Evolutionary conservation across 2,888 invertebrate genomes (phyloP), one percentile per base, ranked within the genome.

Genomic region (Drosophila macrothrix): DNA sequence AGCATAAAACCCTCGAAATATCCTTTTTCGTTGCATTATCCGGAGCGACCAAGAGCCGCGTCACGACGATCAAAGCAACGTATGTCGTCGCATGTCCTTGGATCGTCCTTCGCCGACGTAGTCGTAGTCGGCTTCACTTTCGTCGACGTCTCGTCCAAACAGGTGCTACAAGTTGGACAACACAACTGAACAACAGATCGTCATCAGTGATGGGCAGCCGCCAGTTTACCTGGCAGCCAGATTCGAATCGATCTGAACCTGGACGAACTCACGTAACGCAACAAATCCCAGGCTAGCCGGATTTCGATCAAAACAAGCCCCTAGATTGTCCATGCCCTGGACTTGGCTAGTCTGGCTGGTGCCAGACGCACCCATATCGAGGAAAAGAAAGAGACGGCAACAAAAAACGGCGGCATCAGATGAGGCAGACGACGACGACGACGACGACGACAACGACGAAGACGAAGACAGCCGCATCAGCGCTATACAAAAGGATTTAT

Each of bases 291-390:
- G 79, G 80, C 83, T 71, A 73, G 74, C 79, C 73, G 84, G 86
- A 86, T 86, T 86, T 73, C 70, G 85, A 87, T 86, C 84, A 83
- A 83, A 87, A 73, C 85, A 77, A 86, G 85, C 85, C 88, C 65
- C 82, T 84, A 85, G 84, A 87, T 85, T 76, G 83, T 67, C 78
- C 82, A 64, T 80, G 78, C 61, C 58, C 64, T 52, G 52, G 55
- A 73, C 78, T 56, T 72, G 85, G 82, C 87, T 83, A 80, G 87
- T 84, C 87, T 53, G 39, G 37, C 46, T 60, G 77, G 73, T 53
- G 79, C 78, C 80, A 73, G 70, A 66, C 77, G 64, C 63, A 29
- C 16, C 46, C 25, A 59, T 49, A 60, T 28, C 37, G 50, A n/a
- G 39, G 49, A 49, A 60, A 46, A 71, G 59, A 58, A 41, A 56